These are phyloP conservation scores for Camponotus fellah DNA, from an alignment of 2,888 invertebrate genomes.

Conservation along the genomic window DNA sequence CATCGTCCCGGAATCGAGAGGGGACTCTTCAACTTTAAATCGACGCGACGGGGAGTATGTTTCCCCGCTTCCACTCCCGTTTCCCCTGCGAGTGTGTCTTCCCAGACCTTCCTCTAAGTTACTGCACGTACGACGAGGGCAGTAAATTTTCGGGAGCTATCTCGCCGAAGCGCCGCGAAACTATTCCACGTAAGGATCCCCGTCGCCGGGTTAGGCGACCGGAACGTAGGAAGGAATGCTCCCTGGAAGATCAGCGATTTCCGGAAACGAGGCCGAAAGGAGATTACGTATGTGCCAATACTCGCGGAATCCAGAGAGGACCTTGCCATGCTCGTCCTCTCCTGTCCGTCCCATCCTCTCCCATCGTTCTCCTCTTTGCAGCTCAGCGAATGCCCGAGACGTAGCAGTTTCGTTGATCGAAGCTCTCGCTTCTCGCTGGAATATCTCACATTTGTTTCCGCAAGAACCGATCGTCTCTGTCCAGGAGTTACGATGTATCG, in stretches of 20 bases:
- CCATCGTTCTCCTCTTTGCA: background rate
- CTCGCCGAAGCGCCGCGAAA: slow-evolving; percentile 68
- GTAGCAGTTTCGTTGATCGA: slow-evolving; percentile 77
- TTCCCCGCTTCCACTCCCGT: slow-evolving; percentile 19
- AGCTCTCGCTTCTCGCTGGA: slow-evolving; percentile 65
- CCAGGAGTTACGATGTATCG: slow-evolving; percentile 34
- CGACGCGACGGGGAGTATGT: slow-evolving; percentile 55
- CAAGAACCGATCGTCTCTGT: slow-evolving; percentile 61
- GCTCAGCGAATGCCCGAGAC: slow-evolving; percentile 40
- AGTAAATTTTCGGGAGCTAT: slow-evolving; percentile 75
- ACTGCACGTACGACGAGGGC: slow-evolving; percentile 71
- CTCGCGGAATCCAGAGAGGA: slow-evolving; percentile 58
- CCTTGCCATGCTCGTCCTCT: slow-evolving; percentile 16
- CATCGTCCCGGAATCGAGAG: slow-evolving; percentile 29
- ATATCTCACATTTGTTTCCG: slow-evolving; percentile 80
- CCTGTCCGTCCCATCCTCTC: slow-evolving; percentile 2
- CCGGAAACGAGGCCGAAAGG: slow-evolving; percentile 71
- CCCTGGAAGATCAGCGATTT: slow-evolving; percentile 74
- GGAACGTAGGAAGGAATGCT: slow-evolving; percentile 65
- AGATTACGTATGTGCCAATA: slow-evolving; percentile 76
- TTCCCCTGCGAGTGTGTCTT: slow-evolving; percentile 23
- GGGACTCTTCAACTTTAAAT: slow-evolving; percentile 68
- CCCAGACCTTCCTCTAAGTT: slow-evolving; percentile 56
- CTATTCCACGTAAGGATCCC: slow-evolving; percentile 70
- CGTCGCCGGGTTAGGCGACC: slow-evolving; percentile 36